Base-by-base conservation (phyloP, 2,888 invertebrate species). In the Magallana nippona region DNA sequence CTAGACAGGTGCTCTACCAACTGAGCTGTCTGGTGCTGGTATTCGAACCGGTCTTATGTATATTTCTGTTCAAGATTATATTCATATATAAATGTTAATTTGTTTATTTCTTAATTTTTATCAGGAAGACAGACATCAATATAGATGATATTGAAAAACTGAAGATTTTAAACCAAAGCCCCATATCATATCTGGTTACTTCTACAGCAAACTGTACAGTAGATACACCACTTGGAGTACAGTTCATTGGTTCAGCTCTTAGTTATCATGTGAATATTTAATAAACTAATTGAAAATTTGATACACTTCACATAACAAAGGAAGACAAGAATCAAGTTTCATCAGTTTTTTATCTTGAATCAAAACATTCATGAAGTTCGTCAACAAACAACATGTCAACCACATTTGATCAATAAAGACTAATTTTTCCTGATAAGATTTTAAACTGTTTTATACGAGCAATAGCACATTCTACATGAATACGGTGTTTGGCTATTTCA, bases 351-450 rank as follows among this genome's bases (percentile, higher is more conserved):
- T 27, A 27, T 77, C 77, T 27, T 77, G 77, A 32, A 77, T 77
- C 44, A 77, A 77, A 77, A 32, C 22, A 77, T 27, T 27, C 10
- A 77, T 77, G 44, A 77, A 77, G 13, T 77, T 77, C 13, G 77
- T 77, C 27, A 77, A 44, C 22, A 77, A 32, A 77, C 77, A 77
- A 77, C 77, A 77, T 22, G 77, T 77, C 17, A 77, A 44, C 22
- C 27, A 60, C 17, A 60, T 60, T 60, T 60, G 60, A 60, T 60
- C 60, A 60, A 60, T 60, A n/a, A 60, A 60, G n/a, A 60, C 60
- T 60, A 60, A 60, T 60, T 60, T 60, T 60, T 17, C 60, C 60
- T 60, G 60, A 13, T 15, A 60, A n/a, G 60, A 60, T 60, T n/a
- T 60, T 60, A 15, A 77, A 32, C 22, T 77, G 32, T 22, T 77